Evolutionary conservation across 2,113 vertebrate species (phyloP).

Genomic region (Ictidomys tridecemlineatus): DNA sequence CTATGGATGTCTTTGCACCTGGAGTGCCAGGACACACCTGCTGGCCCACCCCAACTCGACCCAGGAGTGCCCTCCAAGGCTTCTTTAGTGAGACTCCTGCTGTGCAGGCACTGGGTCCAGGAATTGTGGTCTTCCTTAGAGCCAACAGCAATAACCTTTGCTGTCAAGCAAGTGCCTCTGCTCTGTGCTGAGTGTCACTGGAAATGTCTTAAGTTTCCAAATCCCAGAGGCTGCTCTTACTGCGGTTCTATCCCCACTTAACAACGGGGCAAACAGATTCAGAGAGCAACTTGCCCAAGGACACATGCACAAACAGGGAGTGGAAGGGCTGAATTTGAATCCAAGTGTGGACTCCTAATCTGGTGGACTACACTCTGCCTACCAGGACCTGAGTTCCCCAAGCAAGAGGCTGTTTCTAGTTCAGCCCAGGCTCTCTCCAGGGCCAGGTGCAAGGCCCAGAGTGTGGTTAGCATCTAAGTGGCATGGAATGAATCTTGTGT

Average conservation of each 20-base stretch:
- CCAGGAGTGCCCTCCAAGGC: too few relatives aligned
- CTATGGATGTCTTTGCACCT: neutral
- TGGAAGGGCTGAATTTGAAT: neutral
- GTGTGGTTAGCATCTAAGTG: neutral
- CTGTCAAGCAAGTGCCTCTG: fast-evolving
- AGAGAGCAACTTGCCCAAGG: too few relatives aligned
- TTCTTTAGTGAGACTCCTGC: too few relatives aligned
- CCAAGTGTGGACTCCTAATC: neutral
- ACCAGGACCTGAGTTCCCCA: neutral
- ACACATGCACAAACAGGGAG: neutral
- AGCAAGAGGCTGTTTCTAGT: neutral
- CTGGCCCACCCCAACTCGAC: too few relatives aligned
- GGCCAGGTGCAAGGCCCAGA: neutral
- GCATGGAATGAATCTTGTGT: too few relatives aligned
- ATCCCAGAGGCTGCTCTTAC: neutral
- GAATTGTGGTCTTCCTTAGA: too few relatives aligned
- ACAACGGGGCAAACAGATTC: neutral
- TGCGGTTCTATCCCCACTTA: neutral
- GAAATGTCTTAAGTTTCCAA: neutral
- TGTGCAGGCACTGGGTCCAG: neutral
- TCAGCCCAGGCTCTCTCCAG: neutral
- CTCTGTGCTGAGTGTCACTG: fast-evolving
- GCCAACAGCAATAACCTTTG: neutral
- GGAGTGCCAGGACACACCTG: neutral
- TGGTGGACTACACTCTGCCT: neutral